Evolutionary conservation across 2,888 invertebrate genomes (phyloP), one percentile per base, ranked within the genome.

Genomic region (Pristionchus fissidentatus): DNA sequence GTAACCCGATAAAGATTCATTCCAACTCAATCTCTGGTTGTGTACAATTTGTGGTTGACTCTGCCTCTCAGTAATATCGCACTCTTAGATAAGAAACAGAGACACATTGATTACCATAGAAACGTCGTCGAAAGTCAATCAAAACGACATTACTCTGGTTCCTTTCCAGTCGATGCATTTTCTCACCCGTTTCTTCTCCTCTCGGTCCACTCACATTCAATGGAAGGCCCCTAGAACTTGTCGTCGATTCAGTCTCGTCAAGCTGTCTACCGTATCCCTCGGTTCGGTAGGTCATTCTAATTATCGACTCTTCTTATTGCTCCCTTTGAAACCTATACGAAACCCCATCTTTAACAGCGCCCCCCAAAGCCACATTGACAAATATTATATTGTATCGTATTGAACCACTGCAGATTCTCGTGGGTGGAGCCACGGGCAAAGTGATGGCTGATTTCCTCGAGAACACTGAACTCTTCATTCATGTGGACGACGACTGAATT

Each of bases 401-500:
- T 35, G n/a, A n/a, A n/a, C n/a, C n/a, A n/a, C n/a, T 80, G 41
- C 80, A 80, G 80, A n/a, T 80, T 15, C n/a, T 57, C 41, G 32
- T 60, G n/a, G 80, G 80, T 13, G 46, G 80, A 19, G 57, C 60
- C 4, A 22, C 19, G 22, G 80, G 80, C 29, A 80, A 43, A 29
- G 4, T 80, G 62, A 60, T 60, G 26, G 80, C 80, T 15, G 60
- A 80, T 19, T 80, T 80, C 35, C 80, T 80, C 43, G 80, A 80
- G 80, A 80, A 80, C 38, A 60, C 80, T 4, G 80, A 80, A 60
- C 60, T 80, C 13, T 80, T 80, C 80, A 57, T 80, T 41, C 57
- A 60, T n/a, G 60, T 43, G n/a, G 80, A 80, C 26, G 60, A 57
- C 19, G 60, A 80, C 26, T 80, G 38, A 78, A 19, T 75, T 5